Base-by-base conservation (phyloP, 2,113 vertebrate species). In the Turdus rufiventris region DNA sequence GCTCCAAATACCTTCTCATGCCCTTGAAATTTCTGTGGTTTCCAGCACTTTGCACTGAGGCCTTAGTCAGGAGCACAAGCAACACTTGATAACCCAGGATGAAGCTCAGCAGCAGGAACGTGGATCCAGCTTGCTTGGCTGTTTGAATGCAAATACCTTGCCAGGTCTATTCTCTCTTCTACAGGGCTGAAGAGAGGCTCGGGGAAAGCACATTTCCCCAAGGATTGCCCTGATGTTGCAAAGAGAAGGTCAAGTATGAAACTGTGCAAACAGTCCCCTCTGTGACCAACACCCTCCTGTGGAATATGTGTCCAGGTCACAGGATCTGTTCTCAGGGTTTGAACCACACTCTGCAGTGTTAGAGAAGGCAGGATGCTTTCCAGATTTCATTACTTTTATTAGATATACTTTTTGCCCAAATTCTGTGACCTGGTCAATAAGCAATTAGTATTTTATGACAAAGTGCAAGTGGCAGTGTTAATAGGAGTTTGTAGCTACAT, bases 381-480 rank as follows among this genome's bases (percentile, higher is more conserved):
- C 77, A 78, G 81, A 77, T 77, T 86, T 94, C 81, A 80, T 95
- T 95, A 85, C 94, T 93, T 88, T 45, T 61, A 92, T 94, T 85
- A 94, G 76, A 85, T 71, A 84, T 11, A 95, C 68, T 97, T 97
- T 96, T 96, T 96, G 76, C 94, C 89, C 47, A 5, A 97, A 97
- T 97, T 96, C 94, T 96, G 85, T 96, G 90, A 94, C 91, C 95
- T 94, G 87, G 96, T 98, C 98, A 98, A 98, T 98, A 97, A 98
- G 96, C 96, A 98, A 98, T 98, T 98, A 98, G 97, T 95, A 97
- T 98, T 98, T 98, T 98, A 98, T 98, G 97, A 97, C 97, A 96
- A 97, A 98, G 88, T 96, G 93, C 93, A 92, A 97, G 92, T 94
- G 85, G 91, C 88, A 95, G 85, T 1, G 16, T 97, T 97, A 97